These are phyloP conservation scores for Phytoseiulus persimilis DNA, from an alignment of 2,888 invertebrate species.

Conservation along the genomic window DNA sequence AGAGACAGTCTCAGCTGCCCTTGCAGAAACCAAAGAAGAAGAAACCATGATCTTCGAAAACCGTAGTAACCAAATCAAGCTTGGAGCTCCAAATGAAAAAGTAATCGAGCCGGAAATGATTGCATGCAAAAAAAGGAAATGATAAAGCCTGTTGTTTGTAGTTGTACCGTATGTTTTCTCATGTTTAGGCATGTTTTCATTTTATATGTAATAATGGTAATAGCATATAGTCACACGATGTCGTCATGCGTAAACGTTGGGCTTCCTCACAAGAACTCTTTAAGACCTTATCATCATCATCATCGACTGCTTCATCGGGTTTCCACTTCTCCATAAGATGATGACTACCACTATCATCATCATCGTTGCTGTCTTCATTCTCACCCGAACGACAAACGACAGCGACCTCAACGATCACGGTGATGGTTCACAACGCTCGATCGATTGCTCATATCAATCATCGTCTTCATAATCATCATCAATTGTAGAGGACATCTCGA, in stretches of 20 bases:
- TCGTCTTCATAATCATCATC: not conserved
- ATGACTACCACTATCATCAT: conserved; percentile 5
- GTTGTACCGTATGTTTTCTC: not conserved
- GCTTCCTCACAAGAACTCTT: conserved; percentile 37
- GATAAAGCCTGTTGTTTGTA: not conserved
- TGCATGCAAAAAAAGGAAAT: not conserved
- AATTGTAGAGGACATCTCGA: not conserved
- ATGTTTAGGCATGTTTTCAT: not conserved
- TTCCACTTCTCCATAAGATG: not conserved
- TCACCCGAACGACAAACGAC: not conserved
- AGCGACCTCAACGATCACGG: not conserved
- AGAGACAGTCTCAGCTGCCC: too few relatives aligned
- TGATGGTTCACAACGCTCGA: not conserved
- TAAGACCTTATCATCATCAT: conserved; percentile 17
- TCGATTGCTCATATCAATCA: not conserved
- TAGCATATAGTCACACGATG: not conserved
- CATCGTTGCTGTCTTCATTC: not conserved
- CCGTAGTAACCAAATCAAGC: too few relatives aligned
- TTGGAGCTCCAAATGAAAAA: too few relatives aligned
- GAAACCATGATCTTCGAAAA: too few relatives aligned
- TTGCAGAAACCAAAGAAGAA: too few relatives aligned
- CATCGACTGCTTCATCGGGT: not conserved
- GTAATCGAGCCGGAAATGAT: not conserved
- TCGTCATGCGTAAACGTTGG: conserved; percentile 37
- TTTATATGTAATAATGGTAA: not conserved